These are phyloP conservation scores for Meteorus cinctellus DNA, from an alignment of 2,888 invertebrate genomes.

Conservation along the genomic window DNA sequence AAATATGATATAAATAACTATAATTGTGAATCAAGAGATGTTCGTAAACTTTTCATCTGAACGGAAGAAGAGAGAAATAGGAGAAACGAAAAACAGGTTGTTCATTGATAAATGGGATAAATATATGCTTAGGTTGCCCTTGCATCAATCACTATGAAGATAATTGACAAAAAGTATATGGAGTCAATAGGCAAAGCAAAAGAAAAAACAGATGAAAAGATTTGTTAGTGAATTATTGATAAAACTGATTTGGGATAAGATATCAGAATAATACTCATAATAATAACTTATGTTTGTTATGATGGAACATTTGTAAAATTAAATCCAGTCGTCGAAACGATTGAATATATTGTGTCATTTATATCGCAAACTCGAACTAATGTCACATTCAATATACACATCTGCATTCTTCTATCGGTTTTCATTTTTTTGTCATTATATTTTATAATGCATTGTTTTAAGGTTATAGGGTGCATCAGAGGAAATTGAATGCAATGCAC, in stretches of 20 bases:
- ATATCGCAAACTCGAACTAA: constrained; percentile 25
- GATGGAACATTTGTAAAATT: constrained; percentile 39
- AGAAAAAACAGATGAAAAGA: background rate
- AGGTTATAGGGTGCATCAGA: constrained; percentile 29
- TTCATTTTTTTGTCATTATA: constrained; percentile 14
- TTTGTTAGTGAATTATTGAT: background rate
- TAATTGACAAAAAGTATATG: too few relatives aligned
- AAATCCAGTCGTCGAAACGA: constrained; percentile 42
- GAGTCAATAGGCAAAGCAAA: too few relatives aligned
- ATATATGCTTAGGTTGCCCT: background rate
- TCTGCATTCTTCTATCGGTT: constrained; percentile 9
- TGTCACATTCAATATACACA: constrained; percentile 42
- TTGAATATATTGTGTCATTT: constrained; percentile 31
- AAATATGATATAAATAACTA: constrained; percentile 28
- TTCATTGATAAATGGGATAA: background rate
- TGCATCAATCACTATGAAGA: background rate
- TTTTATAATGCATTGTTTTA: constrained; percentile 31
- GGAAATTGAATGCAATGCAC: constrained; percentile 36
- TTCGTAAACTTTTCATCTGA: constrained; percentile 4
- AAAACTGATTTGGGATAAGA: background rate
- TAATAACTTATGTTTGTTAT: constrained; percentile 12
- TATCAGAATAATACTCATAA: constrained; percentile 22
- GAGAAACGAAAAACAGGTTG: background rate
- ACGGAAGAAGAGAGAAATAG: background rate
- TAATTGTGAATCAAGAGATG: constrained; percentile 36